phyloP scores from a whole-genome alignment of 2,888 invertebrate species.

The Rhogogaster chlorosoma region DNA sequence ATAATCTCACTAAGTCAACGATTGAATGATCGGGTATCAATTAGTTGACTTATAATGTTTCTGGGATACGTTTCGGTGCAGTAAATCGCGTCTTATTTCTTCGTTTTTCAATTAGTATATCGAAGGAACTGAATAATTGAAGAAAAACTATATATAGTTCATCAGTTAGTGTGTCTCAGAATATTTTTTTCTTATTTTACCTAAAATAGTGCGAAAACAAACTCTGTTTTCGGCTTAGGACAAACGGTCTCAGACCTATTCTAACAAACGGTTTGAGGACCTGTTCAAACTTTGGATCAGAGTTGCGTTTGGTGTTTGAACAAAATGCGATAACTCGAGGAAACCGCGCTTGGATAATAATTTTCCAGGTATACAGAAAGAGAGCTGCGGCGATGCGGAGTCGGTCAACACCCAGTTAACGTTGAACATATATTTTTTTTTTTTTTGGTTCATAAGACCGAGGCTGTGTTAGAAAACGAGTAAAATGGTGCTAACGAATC shows the following conservation, averaged over 20 bases:
- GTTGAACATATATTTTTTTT: background rate
- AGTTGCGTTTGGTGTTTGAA: conserved; percentile 15
- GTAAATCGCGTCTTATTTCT: background rate
- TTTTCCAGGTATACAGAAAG: conserved; percentile 2
- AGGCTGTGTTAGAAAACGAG: background rate
- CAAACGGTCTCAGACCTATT: background rate
- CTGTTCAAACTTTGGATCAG: background rate
- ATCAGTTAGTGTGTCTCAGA: background rate
- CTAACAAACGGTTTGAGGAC: conserved; percentile 2
- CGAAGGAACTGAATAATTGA: background rate
- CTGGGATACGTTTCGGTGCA: background rate
- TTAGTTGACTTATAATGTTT: background rate
- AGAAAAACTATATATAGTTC: too few relatives aligned
- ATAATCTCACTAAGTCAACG: background rate
- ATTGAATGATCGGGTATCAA: background rate
- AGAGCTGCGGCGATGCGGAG: background rate
- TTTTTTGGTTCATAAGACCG: background rate
- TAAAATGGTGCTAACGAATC: conserved; percentile 38
- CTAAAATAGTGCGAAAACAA: background rate
- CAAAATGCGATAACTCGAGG: conserved; percentile 22
- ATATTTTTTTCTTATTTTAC: background rate
- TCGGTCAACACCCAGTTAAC: conserved; percentile 13
- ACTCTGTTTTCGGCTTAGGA: background rate
- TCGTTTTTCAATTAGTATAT: background rate
- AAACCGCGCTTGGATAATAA: background rate